These are phyloP conservation scores for Luscinia luscinia DNA, from an alignment of 2,797 vertebrate genomes.

Conservation along the genomic window DNA sequence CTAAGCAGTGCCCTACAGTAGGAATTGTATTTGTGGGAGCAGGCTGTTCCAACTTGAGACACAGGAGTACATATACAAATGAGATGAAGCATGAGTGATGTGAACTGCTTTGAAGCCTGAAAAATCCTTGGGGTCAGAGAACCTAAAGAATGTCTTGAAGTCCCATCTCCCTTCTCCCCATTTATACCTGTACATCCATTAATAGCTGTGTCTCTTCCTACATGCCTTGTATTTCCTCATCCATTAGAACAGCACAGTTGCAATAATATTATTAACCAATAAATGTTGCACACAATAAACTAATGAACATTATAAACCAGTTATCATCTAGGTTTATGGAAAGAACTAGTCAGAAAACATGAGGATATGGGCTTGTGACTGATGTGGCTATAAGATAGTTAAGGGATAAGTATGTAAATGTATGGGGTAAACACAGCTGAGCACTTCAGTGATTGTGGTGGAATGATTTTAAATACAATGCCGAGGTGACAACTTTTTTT, in stretches of 20 bases:
- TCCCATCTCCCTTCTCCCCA: background rate
- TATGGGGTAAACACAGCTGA: background rate
- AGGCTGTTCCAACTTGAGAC: background rate
- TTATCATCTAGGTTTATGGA: background rate
- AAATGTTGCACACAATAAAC: background rate
- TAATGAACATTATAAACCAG: background rate
- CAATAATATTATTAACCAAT: background rate
- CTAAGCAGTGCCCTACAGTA: background rate
- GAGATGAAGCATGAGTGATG: background rate
- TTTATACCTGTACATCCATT: background rate
- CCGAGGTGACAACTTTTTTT: background rate
- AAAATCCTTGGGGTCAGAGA: background rate
- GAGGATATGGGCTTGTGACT: background rate
- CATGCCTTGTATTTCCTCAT: background rate
- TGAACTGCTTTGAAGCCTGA: background rate
- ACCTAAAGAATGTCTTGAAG: background rate
- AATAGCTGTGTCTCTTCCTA: background rate
- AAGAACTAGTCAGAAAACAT: accelerated
- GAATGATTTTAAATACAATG: background rate
- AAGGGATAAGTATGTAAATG: background rate
- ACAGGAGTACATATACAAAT: accelerated
- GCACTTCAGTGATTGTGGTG: background rate
- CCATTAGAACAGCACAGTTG: background rate
- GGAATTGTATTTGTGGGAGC: background rate
- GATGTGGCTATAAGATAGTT: accelerated